These are phyloP conservation scores for Urosaurus nigricauda DNA, from an alignment of 2,797 vertebrate species.

Conservation along the genomic window DNA sequence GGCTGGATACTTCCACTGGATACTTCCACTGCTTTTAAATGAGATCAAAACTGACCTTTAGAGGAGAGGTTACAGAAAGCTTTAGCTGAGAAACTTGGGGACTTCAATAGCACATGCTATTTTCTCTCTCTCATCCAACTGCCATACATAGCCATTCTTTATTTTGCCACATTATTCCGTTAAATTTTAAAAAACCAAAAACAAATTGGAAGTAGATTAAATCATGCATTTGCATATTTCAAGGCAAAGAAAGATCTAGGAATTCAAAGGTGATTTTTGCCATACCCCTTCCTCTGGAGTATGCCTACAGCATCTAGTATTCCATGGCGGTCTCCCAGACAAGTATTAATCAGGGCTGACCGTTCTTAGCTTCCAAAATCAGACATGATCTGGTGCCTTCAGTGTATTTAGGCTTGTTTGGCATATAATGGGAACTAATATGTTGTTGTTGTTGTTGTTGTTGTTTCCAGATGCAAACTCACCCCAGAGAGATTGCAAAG, in stretches of 20 bases:
- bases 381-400: too few relatives aligned
- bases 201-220: not conserved
- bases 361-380: too few relatives aligned
- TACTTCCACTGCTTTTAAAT: not conserved
- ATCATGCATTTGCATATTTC: not conserved
- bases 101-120: not conserved
- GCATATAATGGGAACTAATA: not conserved
- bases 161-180: not conserved
- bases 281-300: too few relatives aligned
- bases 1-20: too few relatives aligned
- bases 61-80: not conserved
- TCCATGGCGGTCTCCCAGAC: too few relatives aligned
- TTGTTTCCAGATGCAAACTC: not conserved
- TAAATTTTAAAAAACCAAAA: not conserved
- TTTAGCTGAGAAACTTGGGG: not conserved
- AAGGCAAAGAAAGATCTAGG: not conserved
- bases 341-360: too few relatives aligned
- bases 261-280: too few relatives aligned
- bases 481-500: not conserved
- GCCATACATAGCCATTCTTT: not conserved
- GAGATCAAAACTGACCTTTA: not conserved
- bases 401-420: too few relatives aligned
- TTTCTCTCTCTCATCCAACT: not conserved
- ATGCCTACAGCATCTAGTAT: too few relatives aligned
- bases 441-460: not conserved